Base-by-base conservation (phyloP, 2,888 invertebrate species). In the Troides aeacus region DNA sequence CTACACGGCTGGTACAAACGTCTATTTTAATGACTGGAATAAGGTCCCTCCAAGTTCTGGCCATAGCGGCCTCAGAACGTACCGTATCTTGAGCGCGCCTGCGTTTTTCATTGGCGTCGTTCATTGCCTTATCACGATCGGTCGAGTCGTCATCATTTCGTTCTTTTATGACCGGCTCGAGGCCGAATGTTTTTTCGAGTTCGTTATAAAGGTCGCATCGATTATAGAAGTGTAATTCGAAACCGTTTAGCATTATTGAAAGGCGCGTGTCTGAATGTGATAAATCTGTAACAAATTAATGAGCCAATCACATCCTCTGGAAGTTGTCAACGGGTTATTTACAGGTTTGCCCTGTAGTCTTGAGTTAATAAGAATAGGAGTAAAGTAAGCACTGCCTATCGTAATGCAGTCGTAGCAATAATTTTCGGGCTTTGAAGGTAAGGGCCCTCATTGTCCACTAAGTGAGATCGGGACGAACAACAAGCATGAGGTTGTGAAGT, bases 1-100 rank as follows among this genome's bases (percentile, higher is more conserved):
- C 97, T 74, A 99, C 93, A 73, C 98, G 95, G 63, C 98, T 98
- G 50, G 97, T 96, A 77, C 97, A 97, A 65, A 99, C 95, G 84
- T 99, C 99, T 75, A 98, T 94, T 93, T 99, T 99, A 72, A 98
- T 98, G 68, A 99, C 98, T 53, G 99, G 99, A 81, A 99, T 97
- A 75, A 99, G 94, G 91, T 99, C 98, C 74, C 99, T 93, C 99
- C 99, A 99, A 3, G 97, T 97, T 76, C 97, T 94, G 5, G 97
- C 97, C 91, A 97, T 95, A 72, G 96, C 96, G 12, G 97, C 97
- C 81, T 97, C 97, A 1, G 97, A 95, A 75, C 96, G 93, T 73
- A 92, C 93, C 0, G 93, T 89, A 69, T 90, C 89, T 67, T 91
- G 91, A 1, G 92, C 91, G 21, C 92, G 83, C 74, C 93, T 89